These are phyloP conservation scores for Bombus confusus DNA, from an alignment of 1,140 invertebrate genomes.

Conservation along the genomic window DNA sequence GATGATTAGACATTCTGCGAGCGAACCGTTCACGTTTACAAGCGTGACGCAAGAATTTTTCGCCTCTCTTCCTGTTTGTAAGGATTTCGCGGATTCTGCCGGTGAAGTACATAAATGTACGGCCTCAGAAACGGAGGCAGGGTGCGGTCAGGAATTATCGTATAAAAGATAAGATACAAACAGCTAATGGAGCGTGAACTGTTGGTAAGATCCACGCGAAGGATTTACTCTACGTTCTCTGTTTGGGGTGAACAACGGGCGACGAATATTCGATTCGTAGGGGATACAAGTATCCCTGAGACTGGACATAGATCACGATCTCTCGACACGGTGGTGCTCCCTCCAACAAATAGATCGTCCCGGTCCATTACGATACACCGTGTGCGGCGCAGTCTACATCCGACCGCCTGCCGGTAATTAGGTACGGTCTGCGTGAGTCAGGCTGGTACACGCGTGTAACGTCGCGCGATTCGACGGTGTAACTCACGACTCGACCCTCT, in stretches of 20 bases:
- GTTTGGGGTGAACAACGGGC: background rate
- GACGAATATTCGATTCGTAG: constrained; percentile 11
- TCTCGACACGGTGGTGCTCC: constrained; percentile 52
- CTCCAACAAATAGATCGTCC: constrained; percentile 63
- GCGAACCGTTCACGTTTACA: background rate
- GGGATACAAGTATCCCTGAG: constrained; percentile 3
- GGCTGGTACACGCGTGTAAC: constrained; percentile 55
- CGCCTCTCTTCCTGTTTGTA: background rate
- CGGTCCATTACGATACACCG: constrained; percentile 56
- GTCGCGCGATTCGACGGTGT: constrained; percentile 61
- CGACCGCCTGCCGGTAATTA: constrained; percentile 68
- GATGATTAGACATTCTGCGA: constrained; percentile 34
- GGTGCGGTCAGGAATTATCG: background rate
- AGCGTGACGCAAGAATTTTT: background rate
- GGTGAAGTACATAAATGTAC: no score
- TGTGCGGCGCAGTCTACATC: constrained; percentile 56
- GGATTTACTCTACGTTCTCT: background rate
- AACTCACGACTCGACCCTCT: constrained; percentile 43
- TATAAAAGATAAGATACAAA: background rate
- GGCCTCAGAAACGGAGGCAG: no score
- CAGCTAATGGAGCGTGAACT: constrained; percentile 19
- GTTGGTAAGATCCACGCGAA: background rate
- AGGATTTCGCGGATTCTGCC: background rate
- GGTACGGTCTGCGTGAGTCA: constrained; percentile 61
- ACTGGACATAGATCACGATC: constrained; percentile 57